These are phyloP conservation scores for Trilocha varians DNA, from an alignment of 2,888 invertebrate species.

Conservation along the genomic window DNA sequence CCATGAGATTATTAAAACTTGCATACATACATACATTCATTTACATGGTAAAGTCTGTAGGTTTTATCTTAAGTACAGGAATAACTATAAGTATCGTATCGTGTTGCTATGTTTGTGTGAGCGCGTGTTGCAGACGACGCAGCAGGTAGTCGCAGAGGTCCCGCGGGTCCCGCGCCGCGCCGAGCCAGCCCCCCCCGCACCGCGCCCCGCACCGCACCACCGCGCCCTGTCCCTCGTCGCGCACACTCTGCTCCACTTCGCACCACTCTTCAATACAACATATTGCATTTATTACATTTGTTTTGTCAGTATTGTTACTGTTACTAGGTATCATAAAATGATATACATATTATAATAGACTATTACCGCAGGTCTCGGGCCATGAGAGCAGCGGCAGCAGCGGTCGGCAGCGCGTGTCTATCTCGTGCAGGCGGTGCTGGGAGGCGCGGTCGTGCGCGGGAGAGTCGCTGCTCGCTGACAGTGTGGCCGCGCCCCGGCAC, in stretches of 20 bases:
- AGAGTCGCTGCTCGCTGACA: neutral
- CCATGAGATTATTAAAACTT: no score
- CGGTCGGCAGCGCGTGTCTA: neutral
- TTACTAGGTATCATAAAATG: no score
- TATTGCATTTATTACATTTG: neutral
- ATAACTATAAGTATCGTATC: neutral
- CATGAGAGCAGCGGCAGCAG: neutral
- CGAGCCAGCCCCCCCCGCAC: neutral
- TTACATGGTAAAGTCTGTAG: no score
- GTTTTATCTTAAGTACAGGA: no score
- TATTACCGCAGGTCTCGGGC: neutral
- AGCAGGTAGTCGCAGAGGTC: neutral
- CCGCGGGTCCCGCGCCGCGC: neutral
- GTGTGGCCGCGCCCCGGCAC: conserved; percentile 6
- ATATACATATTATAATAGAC: neutral
- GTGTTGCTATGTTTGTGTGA: conserved; percentile 1
- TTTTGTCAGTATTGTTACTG: no score
- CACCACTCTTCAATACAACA: neutral
- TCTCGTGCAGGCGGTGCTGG: neutral
- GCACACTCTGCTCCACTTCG: neutral
- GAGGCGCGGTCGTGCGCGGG: neutral
- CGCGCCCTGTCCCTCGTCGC: neutral
- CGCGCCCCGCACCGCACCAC: neutral
- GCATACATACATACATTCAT: no score
- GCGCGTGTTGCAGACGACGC: neutral